Evolutionary conservation across 2,113 vertebrate species (phyloP).

Genomic region (Sphyrna mokarran): DNA sequence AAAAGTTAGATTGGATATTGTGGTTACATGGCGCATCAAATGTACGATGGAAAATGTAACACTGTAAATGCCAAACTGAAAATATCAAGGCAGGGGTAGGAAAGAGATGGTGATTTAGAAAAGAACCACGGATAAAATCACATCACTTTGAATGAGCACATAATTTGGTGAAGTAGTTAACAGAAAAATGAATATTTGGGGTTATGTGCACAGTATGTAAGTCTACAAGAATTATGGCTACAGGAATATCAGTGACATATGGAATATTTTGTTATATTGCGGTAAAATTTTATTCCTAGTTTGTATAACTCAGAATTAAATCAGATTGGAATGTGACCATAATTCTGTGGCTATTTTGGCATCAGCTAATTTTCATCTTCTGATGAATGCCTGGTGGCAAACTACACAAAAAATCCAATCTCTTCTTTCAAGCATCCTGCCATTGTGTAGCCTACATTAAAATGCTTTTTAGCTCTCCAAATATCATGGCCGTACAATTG

Average conservation of each 20-base stretch:
- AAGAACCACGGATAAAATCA: not conserved
- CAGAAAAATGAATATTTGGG: not conserved
- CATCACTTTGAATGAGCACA: not conserved
- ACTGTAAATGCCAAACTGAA: too few relatives aligned
- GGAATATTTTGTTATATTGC: not conserved
- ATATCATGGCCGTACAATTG: not conserved
- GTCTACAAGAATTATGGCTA: not conserved
- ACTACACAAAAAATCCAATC: not conserved
- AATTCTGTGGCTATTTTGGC: not conserved
- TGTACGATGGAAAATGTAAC: too few relatives aligned
- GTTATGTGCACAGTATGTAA: not conserved
- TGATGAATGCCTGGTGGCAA: not conserved
- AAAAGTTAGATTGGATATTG: too few relatives aligned
- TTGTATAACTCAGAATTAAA: not conserved
- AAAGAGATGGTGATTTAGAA: not conserved
- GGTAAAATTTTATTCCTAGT: not conserved
- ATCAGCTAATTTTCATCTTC: not conserved
- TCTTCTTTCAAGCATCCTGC: not conserved
- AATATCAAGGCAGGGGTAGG: not conserved
- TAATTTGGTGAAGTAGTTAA: not conserved
- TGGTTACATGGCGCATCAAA: too few relatives aligned
- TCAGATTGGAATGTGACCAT: not conserved
- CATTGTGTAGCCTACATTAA: not conserved
- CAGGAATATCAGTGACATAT: not conserved
- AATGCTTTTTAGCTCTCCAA: not conserved